phyloP scores from a whole-genome alignment of 1,140 invertebrate species.

The Varroa destructor region DNA sequence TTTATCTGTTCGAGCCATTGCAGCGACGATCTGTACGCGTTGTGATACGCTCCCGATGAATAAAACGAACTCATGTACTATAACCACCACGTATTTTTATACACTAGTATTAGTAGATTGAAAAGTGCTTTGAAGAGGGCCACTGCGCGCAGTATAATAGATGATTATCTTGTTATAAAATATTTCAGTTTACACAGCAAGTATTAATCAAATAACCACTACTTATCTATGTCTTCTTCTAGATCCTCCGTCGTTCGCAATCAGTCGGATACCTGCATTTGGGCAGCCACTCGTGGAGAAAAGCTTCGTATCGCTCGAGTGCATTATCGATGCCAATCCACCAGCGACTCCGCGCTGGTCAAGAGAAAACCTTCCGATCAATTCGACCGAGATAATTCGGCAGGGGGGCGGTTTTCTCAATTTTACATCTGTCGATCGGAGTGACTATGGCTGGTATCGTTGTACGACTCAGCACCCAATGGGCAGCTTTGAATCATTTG shows the following conservation, averaged over 20 bases:
- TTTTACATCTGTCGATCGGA: slow-evolving; percentile 57
- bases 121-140: no score
- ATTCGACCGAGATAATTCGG: slow-evolving; percentile 37
- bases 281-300: slow-evolving; percentile 68
- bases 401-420: slow-evolving; percentile 62
- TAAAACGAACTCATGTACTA: no score
- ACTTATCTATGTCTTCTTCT: slow-evolving; percentile 33
- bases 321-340: slow-evolving; percentile 78
- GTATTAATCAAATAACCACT: no score
- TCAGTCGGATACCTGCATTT: slow-evolving; percentile 72
- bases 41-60: no score
- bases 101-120: no score
- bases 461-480: slow-evolving; percentile 65
- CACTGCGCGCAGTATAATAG: no score
- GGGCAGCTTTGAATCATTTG: slow-evolving; percentile 68
- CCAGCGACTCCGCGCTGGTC: slow-evolving; percentile 70
- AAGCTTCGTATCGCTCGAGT: slow-evolving; percentile 67
- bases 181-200: no score
- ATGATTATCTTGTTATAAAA: no score
- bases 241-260: slow-evolving; percentile 79
- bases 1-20: no score
- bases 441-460: slow-evolving; percentile 75
- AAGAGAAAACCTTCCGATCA: slow-evolving; percentile 41
- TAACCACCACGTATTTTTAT: no score
- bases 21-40: no score